These are phyloP conservation scores for Gobiocypris rarus DNA, from an alignment of 2,113 vertebrate genomes.

Conservation along the genomic window DNA sequence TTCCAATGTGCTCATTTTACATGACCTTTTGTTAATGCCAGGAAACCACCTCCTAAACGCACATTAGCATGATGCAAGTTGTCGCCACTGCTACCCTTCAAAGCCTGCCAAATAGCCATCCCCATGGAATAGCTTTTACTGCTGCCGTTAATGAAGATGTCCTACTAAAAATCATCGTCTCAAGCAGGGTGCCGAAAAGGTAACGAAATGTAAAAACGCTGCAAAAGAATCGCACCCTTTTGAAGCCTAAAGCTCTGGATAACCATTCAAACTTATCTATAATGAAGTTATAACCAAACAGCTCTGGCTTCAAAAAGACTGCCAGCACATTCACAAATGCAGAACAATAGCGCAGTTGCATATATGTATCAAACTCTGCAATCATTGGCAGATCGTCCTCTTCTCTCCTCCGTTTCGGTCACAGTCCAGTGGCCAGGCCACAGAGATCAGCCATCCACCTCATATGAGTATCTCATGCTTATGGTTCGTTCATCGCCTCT, in stretches of 20 bases:
- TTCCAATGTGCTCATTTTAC: conserved; percentile 50
- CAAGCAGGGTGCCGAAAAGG: conserved; percentile 5
- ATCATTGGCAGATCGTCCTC: not conserved
- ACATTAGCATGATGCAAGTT: conserved; percentile 50
- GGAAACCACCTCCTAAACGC: conserved; percentile 40
- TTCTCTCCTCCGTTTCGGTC: conserved; percentile 17
- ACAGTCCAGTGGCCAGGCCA: conserved; percentile 42
- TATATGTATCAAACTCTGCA: conserved; percentile 34
- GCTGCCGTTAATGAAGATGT: conserved; percentile 40
- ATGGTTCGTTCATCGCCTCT: conserved; percentile 54
- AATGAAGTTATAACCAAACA: not conserved
- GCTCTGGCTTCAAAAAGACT: not conserved
- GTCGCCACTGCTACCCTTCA: conserved; percentile 18
- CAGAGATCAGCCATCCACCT: conserved; percentile 19
- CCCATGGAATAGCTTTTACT: conserved; percentile 37
- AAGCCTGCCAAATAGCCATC: conserved; percentile 38
- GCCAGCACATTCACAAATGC: not conserved
- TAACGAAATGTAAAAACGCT: conserved; percentile 17
- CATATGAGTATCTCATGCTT: conserved; percentile 22
- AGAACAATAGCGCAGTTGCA: not conserved
- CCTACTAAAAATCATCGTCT: conserved; percentile 32
- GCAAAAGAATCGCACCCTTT: not conserved
- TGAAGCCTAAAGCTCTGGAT: not conserved
- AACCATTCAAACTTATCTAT: conserved; percentile 1
- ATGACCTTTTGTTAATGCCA: conserved; percentile 57